phyloP scores from a whole-genome alignment of 2,113 vertebrate species.

The Zingel zingel region DNA sequence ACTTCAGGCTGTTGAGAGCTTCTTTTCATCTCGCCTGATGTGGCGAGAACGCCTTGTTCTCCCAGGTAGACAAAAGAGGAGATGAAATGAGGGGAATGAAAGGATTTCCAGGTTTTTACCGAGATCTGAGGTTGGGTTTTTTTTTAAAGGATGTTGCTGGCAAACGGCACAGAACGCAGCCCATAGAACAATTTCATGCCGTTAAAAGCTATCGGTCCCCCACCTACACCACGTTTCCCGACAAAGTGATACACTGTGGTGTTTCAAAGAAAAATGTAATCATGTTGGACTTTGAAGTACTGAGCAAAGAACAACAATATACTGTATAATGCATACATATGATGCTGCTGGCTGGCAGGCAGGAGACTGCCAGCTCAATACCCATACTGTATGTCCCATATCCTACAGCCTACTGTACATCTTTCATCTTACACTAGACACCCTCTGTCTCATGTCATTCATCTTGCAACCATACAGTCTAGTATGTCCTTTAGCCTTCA shows the following conservation, averaged over 20 bases:
- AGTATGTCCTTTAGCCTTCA: slow-evolving; percentile 1
- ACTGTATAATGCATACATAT: not conserved
- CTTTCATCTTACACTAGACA: slow-evolving; percentile 9
- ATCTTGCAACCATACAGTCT: not conserved
- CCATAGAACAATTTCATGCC: slow-evolving; percentile 8
- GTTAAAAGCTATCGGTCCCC: slow-evolving; percentile 25
- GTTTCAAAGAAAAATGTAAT: slow-evolving; percentile 33
- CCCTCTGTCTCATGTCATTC: not conserved
- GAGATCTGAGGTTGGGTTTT: slow-evolving; percentile 48
- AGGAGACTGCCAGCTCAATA: not conserved
- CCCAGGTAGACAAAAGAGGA: slow-evolving; percentile 71
- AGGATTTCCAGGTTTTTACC: slow-evolving; percentile 72
- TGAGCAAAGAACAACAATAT: slow-evolving; percentile 28
- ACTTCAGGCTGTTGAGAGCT: slow-evolving; percentile 67
- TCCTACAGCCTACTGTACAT: not conserved
- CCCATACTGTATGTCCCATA: not conserved
- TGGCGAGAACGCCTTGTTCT: slow-evolving; percentile 67
- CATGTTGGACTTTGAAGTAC: slow-evolving; percentile 37
- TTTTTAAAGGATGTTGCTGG: slow-evolving; percentile 51
- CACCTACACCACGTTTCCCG: slow-evolving; percentile 22
- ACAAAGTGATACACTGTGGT: slow-evolving; percentile 14
- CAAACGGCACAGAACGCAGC: slow-evolving; percentile 39
- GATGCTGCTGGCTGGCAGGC: slow-evolving; percentile 2
- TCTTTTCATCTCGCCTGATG: slow-evolving; percentile 71
- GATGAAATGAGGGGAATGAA: slow-evolving; percentile 67